Conservation (phyloP, 1,140 invertebrate species). For the Colletes gigas region DNA sequence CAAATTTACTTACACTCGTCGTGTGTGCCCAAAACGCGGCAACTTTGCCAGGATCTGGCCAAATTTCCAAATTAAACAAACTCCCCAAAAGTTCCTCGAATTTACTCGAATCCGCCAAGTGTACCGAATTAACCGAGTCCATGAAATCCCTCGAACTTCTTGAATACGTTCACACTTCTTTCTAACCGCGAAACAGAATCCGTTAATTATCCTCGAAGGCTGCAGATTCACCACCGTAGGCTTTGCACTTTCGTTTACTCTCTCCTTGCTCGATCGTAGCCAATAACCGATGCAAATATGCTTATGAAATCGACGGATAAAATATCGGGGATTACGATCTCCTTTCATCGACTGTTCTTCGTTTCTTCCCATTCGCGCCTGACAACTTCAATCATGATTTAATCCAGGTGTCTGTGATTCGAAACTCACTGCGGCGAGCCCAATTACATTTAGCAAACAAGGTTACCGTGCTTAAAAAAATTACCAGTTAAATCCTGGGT, state of each 20-base stretch:
- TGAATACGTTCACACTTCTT: constrained; percentile 15
- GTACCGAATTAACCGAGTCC: constrained; percentile 5
- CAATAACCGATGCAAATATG: too few species aligned
- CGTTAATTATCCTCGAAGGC: not conserved
- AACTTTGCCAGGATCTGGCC: not conserved
- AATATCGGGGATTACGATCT: too few species aligned
- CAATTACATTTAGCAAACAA: too few species aligned
- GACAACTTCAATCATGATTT: too few species aligned
- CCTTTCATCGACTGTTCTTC: too few species aligned
- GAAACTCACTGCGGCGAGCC: too few species aligned
- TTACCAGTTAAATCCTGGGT: too few species aligned
- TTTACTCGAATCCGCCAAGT: not conserved
- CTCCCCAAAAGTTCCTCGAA: constrained; percentile 3
- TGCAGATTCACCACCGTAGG: not conserved
- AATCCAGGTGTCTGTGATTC: too few species aligned
- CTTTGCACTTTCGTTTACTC: not conserved
- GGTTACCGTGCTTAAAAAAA: too few species aligned
- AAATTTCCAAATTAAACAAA: constrained; percentile 24
- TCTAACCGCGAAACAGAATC: constrained; percentile 6
- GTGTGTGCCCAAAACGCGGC: not conserved
- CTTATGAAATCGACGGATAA: too few species aligned
- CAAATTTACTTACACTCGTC: not conserved
- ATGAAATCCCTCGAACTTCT: not conserved
- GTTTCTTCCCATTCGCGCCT: too few species aligned
- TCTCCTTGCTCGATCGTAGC: not conserved